These are phyloP conservation scores for Zaprionus inermis DNA, from an alignment of 1,140 invertebrate species.

Conservation along the genomic window DNA sequence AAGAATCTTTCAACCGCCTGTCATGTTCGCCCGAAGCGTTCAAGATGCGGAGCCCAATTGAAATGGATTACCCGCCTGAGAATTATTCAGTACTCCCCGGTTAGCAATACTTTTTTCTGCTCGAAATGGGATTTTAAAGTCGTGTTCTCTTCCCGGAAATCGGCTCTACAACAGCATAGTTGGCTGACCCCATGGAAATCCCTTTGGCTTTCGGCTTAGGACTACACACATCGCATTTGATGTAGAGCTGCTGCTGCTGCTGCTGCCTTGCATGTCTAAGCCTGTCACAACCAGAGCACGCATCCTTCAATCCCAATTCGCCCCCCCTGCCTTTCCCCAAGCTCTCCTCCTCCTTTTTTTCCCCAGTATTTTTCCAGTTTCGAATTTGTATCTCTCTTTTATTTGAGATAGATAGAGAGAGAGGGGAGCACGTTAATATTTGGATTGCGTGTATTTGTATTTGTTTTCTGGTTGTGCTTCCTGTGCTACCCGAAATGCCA, in stretches of 20 bases:
- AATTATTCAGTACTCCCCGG: not conserved
- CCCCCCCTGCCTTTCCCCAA: not conserved
- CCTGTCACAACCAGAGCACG: constrained; percentile 39
- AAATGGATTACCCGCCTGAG: not conserved
- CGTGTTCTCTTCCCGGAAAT: constrained; percentile 8
- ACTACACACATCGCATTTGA: constrained; percentile 22
- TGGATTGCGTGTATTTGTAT: constrained; percentile 73
- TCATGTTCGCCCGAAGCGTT: not conserved
- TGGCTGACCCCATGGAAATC: constrained; percentile 20
- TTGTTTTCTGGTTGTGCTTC: constrained; percentile 61
- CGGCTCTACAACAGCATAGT: constrained; percentile 15
- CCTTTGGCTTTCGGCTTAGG: constrained; percentile 49
- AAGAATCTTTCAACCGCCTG: constrained; percentile 2
- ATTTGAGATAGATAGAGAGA: constrained; percentile 18
- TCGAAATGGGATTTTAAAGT: constrained; percentile 1
- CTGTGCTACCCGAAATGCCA: constrained; percentile 3
- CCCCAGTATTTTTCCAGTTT: constrained; percentile 21
- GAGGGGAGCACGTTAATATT: constrained; percentile 57
- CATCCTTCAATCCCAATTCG: constrained; percentile 48
- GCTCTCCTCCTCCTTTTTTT: not conserved
- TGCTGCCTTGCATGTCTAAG: constrained; percentile 28
- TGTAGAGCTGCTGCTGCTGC: constrained; percentile 19
- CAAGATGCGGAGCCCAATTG: not conserved
- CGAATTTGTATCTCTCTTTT: constrained; percentile 64
- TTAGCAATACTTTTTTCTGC: not conserved